Evolutionary conservation across 2,888 invertebrate genomes (phyloP).

Genomic region (Blera fallax): DNA sequence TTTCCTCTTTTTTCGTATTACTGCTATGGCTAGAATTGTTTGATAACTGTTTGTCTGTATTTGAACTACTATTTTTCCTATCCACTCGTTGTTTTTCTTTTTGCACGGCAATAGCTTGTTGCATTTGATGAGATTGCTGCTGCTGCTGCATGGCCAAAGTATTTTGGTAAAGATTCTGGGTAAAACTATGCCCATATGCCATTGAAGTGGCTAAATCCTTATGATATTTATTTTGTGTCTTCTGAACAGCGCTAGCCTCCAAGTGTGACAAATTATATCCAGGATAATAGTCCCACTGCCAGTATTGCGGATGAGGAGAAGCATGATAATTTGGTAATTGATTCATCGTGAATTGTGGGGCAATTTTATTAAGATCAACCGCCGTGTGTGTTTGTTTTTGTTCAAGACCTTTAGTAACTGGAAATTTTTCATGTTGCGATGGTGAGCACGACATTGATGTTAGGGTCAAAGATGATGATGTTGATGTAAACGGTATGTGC

Average conservation of each 20-base stretch:
- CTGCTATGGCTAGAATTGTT: constrained; percentile 44
- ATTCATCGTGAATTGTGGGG: constrained; percentile 86
- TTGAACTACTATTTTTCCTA: constrained; percentile 76
- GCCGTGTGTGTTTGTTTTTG: constrained; percentile 76
- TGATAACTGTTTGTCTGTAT: constrained; percentile 58
- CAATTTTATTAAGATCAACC: constrained; percentile 83
- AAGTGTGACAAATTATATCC: constrained; percentile 85
- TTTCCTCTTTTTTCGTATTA: constrained; percentile 78
- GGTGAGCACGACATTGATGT: constrained; percentile 56
- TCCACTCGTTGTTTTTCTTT: constrained; percentile 79
- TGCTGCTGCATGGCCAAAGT: constrained; percentile 79
- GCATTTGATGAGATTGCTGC: constrained; percentile 80
- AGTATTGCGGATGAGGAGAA: constrained; percentile 84
- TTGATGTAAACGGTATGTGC: constrained; percentile 46
- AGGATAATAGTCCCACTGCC: constrained; percentile 85
- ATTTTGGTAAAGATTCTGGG: constrained; percentile 80
- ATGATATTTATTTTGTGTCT: constrained; percentile 84
- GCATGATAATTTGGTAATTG: constrained; percentile 87
- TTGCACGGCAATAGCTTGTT: constrained; percentile 74
- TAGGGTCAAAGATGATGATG: constrained; percentile 44
- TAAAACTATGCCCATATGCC: constrained; percentile 80
- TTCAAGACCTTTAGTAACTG: constrained; percentile 56
- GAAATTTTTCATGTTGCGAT: constrained; percentile 69
- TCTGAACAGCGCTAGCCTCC: constrained; percentile 83
- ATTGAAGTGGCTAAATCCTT: constrained; percentile 81